Conservation (phyloP, 2,888 invertebrate species). For the Bombylius major region DNA sequence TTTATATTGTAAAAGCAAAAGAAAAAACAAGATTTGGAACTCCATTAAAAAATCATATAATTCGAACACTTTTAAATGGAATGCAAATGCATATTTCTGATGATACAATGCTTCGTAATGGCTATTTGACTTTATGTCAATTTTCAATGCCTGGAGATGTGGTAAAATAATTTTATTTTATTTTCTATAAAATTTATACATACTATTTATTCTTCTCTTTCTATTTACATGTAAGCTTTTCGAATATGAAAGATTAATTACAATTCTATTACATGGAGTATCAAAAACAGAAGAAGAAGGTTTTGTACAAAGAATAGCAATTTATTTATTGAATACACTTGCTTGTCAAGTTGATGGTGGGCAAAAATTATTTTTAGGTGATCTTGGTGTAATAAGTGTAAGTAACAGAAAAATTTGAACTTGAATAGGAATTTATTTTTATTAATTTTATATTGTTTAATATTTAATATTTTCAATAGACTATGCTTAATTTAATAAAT, state of each 20-base stretch:
- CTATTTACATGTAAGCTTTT: slow-evolving; percentile 52
- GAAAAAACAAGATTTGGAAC: slow-evolving; percentile 61
- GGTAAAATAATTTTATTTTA: slow-evolving; percentile 41
- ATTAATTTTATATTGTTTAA: background rate
- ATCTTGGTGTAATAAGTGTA: slow-evolving; percentile 75
- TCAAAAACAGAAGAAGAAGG: slow-evolving; percentile 73
- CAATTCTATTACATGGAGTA: slow-evolving; percentile 69
- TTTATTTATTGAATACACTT: slow-evolving; percentile 86
- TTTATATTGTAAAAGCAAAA: slow-evolving; percentile 86
- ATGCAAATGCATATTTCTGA: slow-evolving; percentile 79
- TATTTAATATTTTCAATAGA: slow-evolving; percentile 35
- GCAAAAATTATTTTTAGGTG: slow-evolving; percentile 84
- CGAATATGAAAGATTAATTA: slow-evolving; percentile 77
- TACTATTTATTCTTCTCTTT: background rate
- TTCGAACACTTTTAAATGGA: slow-evolving; percentile 70
- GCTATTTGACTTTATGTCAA: slow-evolving; percentile 87
- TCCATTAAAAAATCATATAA: slow-evolving; percentile 63
- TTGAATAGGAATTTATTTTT: slow-evolving; percentile 2
- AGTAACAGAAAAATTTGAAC: slow-evolving; percentile 28
- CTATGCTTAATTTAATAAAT: slow-evolving; percentile 78
- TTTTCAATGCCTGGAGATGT: slow-evolving; percentile 92
- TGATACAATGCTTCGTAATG: slow-evolving; percentile 92
- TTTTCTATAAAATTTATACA: background rate
- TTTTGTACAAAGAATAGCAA: slow-evolving; percentile 88
- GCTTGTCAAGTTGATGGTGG: slow-evolving; percentile 93